phyloP scores from a whole-genome alignment of 2,888 invertebrate genomes.

The Hyalella azteca region DNA sequence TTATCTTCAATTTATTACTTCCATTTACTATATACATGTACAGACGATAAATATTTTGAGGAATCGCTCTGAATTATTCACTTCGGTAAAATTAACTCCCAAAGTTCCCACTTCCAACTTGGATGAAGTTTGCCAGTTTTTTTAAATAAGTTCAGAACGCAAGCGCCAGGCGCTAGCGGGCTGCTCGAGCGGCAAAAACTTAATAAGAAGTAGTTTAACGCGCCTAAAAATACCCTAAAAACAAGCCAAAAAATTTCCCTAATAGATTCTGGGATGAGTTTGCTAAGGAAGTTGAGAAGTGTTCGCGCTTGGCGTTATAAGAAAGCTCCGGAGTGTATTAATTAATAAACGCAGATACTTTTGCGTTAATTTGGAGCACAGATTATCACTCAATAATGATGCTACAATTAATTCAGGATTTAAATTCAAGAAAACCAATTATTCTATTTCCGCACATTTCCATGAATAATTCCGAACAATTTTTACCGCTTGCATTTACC shows the following conservation, averaged over 20 bases:
- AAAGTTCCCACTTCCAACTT: neutral
- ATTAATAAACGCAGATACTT: too few species aligned
- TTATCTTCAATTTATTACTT: too few species aligned
- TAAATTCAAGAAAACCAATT: too few species aligned
- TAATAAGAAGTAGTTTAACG: slow-evolving; percentile 37
- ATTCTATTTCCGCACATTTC: too few species aligned
- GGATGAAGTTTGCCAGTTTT: slow-evolving; percentile 21
- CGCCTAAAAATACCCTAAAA: slow-evolving; percentile 20
- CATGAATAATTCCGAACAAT: too few species aligned
- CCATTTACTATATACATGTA: neutral
- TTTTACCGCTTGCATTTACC: too few species aligned
- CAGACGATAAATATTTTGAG: neutral
- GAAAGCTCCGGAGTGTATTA: neutral
- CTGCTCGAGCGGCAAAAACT: slow-evolving; percentile 25
- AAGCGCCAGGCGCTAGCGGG: neutral
- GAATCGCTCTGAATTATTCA: slow-evolving; percentile 4
- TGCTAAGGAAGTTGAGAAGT: neutral
- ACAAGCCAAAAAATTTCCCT: slow-evolving; percentile 28
- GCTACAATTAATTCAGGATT: too few species aligned
- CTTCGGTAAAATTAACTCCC: neutral
- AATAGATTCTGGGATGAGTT: slow-evolving; percentile 34
- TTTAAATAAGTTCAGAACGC: neutral
- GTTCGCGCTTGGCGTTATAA: neutral
- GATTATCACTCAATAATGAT: too few species aligned
- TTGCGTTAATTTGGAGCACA: too few species aligned